Conservation (phyloP, 2,797 vertebrate species). For the Cygnus olor region DNA sequence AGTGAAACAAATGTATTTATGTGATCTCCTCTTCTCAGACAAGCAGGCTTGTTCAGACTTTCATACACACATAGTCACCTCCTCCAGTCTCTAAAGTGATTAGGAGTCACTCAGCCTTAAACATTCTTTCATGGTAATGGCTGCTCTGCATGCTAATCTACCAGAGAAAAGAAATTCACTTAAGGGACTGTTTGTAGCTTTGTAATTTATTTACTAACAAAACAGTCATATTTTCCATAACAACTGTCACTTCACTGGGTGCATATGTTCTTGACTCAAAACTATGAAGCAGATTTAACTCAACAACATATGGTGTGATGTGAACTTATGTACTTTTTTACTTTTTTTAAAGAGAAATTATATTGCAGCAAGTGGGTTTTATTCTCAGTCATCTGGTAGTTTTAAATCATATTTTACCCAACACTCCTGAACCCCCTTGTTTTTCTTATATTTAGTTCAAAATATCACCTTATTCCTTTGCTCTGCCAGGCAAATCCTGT, state of each 20-base stretch:
- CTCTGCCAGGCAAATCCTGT: constrained; percentile 30
- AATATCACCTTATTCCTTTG: background rate
- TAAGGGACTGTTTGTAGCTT: constrained; percentile 13
- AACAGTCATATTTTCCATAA: constrained; percentile 58
- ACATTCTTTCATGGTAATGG: background rate
- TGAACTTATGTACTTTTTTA: constrained; percentile 49
- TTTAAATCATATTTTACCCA: background rate
- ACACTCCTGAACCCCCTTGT: background rate
- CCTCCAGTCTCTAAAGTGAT: background rate
- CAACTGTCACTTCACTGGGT: constrained; percentile 48
- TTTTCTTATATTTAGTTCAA: constrained; percentile 4
- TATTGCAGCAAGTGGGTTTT: constrained; percentile 33
- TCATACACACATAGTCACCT: background rate
- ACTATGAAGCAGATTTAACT: constrained; percentile 52
- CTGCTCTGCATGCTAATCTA: background rate
- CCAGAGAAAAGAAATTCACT: background rate
- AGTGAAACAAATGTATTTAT: background rate
- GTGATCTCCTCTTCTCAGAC: background rate
- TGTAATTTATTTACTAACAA: constrained; percentile 69
- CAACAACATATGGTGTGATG: constrained; percentile 41
- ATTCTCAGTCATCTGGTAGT: background rate
- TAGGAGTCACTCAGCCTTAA: background rate
- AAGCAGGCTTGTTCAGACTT: background rate
- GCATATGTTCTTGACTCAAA: constrained; percentile 67
- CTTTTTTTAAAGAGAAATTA: constrained; percentile 50